Conservation (phyloP, 64 coral and sea anemone genomes). For the Acropora tenuis region DNA sequence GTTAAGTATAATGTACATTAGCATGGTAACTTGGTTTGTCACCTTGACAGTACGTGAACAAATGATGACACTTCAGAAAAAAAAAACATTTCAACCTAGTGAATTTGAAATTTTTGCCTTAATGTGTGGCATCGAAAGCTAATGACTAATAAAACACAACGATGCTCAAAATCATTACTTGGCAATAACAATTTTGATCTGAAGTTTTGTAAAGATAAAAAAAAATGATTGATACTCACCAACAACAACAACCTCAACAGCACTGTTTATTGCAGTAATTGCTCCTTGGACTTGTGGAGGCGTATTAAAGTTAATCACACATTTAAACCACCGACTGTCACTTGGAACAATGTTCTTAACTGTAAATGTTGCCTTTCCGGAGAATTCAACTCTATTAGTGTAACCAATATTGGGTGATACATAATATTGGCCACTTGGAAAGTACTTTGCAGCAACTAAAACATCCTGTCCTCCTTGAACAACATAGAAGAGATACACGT, state of each 20-base stretch:
- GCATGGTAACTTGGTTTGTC: too few species aligned
- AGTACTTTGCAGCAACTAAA: neutral
- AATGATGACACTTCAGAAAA: too few species aligned
- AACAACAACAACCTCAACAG: slow-evolving; percentile 46
- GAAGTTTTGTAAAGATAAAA: too few species aligned
- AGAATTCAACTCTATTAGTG: neutral
- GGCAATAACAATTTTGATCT: too few species aligned
- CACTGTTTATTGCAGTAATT: neutral
- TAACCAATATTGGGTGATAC: neutral
- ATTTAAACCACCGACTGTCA: neutral
- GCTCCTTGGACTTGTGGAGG: too few species aligned
- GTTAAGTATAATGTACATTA: too few species aligned
- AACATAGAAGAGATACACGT: neutral
- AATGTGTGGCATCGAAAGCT: too few species aligned
- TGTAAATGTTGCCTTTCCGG: neutral
- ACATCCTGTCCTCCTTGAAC: neutral
- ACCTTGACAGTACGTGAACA: too few species aligned
- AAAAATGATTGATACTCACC: slow-evolving; percentile 41
- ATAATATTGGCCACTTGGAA: neutral
- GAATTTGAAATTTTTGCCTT: too few species aligned
- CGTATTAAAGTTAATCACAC: neutral
- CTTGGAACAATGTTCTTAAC: neutral
- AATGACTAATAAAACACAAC: too few species aligned
- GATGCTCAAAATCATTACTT: too few species aligned
- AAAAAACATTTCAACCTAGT: too few species aligned